Percentiles rank a stretch among this genome's conserved stretches.
phyloP scores from a whole-genome alignment of 2,113 vertebrate species.

The Stigmatopora argus region DNA sequence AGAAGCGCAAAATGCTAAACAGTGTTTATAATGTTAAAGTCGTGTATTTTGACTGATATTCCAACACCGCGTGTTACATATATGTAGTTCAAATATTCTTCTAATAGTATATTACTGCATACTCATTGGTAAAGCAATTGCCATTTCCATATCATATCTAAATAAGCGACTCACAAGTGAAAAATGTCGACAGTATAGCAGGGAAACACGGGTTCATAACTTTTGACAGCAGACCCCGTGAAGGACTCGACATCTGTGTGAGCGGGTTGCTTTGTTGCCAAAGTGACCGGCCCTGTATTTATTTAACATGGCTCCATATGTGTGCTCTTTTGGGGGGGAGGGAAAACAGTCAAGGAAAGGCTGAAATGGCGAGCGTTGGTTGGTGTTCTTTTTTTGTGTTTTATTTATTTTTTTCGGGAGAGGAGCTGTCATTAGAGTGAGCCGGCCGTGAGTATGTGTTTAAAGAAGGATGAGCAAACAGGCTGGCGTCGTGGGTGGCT shows the following conservation, averaged over 20 bases:
- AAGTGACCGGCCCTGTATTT: constrained; percentile 60
- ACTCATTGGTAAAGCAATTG: too few species aligned
- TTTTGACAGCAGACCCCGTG: constrained; percentile 33
- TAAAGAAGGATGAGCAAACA: constrained; percentile 54
- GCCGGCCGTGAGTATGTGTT: constrained; percentile 52
- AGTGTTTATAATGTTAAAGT: too few species aligned
- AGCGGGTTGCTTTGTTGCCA: constrained; percentile 42
- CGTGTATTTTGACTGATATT: too few species aligned
- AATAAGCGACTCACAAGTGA: background rate
- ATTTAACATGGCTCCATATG: constrained; percentile 54
- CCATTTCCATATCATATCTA: background rate
- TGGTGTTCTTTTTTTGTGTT: too few species aligned
- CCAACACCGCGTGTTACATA: too few species aligned
- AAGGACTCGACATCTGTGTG: constrained; percentile 31
- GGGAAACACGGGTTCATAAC: constrained; percentile 18
- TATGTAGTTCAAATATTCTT: too few species aligned
- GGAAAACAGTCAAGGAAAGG: constrained; percentile 28
- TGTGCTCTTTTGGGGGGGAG: constrained; percentile 41
- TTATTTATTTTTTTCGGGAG: constrained; percentile 44
- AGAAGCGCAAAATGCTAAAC: too few species aligned
- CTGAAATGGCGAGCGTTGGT: constrained; percentile 45
- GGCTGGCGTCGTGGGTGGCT: constrained; percentile 54
- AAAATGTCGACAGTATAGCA: background rate
- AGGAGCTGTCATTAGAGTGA: constrained; percentile 59
- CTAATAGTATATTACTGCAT: too few species aligned